phyloP scores from a whole-genome alignment of 1,140 invertebrate genomes.

The Copidosoma floridanum region DNA sequence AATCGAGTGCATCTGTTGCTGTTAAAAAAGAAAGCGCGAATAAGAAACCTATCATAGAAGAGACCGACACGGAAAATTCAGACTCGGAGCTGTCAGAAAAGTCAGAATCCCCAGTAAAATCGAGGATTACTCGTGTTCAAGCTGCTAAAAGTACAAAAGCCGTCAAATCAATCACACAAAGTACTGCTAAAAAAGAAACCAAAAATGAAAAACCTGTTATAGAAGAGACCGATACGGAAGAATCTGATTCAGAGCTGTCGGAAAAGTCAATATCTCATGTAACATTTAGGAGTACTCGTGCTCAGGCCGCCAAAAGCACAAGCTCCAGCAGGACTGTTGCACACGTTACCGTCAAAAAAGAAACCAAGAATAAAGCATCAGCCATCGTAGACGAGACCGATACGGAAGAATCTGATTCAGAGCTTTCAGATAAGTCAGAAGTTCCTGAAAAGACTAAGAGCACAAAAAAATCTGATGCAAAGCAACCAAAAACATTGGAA shows the following conservation, averaged over 20 bases:
- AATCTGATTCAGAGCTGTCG: not conserved
- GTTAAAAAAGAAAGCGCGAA: not conserved
- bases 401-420: not conserved
- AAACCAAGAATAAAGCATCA: not conserved
- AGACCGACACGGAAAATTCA: slow-evolving; percentile 1
- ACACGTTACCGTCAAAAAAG: not conserved
- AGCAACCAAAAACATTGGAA: too few species aligned
- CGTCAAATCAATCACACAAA: slow-evolving; percentile 1
- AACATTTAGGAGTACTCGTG: too few species aligned
- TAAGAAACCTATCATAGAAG: not conserved
- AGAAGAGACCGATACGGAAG: slow-evolving; percentile 2
- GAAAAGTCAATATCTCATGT: too few species aligned
- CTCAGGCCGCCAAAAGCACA: too few species aligned
- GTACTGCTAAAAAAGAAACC: not conserved
- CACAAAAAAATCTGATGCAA: not conserved
- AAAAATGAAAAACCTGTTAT: not conserved
- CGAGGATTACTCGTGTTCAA: too few species aligned
- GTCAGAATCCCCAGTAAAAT: too few species aligned
- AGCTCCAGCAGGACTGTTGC: not conserved
- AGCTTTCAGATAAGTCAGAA: not conserved
- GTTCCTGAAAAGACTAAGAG: not conserved
- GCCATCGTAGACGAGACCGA: not conserved
- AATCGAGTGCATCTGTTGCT: not conserved
- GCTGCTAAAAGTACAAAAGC: too few species aligned
- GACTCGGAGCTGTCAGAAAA: too few species aligned